These are phyloP conservation scores for Amphipyra berbera DNA, from an alignment of 2,888 invertebrate species.

Conservation along the genomic window DNA sequence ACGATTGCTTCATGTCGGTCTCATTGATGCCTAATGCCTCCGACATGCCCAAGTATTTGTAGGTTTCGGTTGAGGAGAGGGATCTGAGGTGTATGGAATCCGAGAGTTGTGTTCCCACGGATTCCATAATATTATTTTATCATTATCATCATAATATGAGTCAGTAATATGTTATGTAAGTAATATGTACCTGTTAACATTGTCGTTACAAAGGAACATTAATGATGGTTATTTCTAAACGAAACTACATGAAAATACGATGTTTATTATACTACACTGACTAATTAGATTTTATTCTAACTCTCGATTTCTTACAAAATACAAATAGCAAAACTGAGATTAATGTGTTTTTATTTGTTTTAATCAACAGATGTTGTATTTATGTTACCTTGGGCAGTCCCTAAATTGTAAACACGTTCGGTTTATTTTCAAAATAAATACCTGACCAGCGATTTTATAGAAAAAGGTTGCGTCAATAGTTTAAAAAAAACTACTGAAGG, in stretches of 20 bases:
- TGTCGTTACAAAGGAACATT: too few relatives aligned
- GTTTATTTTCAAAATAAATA: constrained; percentile 53
- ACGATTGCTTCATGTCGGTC: too few relatives aligned
- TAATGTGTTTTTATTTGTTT: constrained; percentile 45
- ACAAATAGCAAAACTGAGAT: constrained; percentile 6
- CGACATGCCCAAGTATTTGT: too few relatives aligned
- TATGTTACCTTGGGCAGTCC: constrained; percentile 40
- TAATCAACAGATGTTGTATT: constrained; percentile 32
- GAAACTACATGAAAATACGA: background rate
- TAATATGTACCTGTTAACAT: too few relatives aligned
- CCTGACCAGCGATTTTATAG: constrained; percentile 41
- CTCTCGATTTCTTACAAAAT: background rate
- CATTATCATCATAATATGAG: too few relatives aligned
- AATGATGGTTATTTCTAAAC: too few relatives aligned
- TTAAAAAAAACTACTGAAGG: background rate
- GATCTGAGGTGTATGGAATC: too few relatives aligned
- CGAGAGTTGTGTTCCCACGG: too few relatives aligned
- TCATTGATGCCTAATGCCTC: too few relatives aligned
- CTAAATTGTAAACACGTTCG: constrained; percentile 36
- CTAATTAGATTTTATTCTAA: background rate
- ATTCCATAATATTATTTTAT: too few relatives aligned
- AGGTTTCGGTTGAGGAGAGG: too few relatives aligned
- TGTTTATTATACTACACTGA: background rate
- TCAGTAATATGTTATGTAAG: too few relatives aligned
- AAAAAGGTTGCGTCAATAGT: constrained; percentile 23